Evolutionary conservation across 2,113 vertebrate species (phyloP), one percentile per base, ranked within the genome.

Genomic region (Takifugu bimaculatus): DNA sequence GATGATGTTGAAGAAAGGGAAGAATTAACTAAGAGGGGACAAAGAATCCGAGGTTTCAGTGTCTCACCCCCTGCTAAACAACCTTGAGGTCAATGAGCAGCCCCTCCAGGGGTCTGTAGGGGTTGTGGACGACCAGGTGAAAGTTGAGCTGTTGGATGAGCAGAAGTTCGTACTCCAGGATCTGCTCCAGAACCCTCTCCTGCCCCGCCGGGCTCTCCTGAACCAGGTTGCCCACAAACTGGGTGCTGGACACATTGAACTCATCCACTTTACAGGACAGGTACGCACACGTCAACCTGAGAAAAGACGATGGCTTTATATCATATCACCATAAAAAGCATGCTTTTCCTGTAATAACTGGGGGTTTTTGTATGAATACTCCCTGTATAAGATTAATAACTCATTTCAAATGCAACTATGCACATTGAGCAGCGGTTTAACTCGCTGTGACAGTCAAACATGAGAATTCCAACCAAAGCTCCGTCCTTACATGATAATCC

Each of bases 201-300:
- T 95, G 95, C 35, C 92, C 94, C 1, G 88, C 65, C 7, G 92
- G 90, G 13, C 85, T 95, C 83, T 99, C 96, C 56, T 92, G 93
- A 51, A 84, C 11, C 20, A 99, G 92, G 69, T 99, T 99, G 54
- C 92, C 94, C 69, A 96, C 94, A 77, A 99, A 99, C 70, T 99
- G 97, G 42, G 83, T 80, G 78, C 95, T 93, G 72, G 97, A 99
- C 9, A 99, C 96, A 32, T 99, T 99, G 83, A 99, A 99, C 87
- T 99, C 95, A 52, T 99, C 97, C 74, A 98, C 96, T 89, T 99
- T 99, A 77, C 97, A 99, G 32, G 96, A 92, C 71, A 99, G 85
- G 86, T 97, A 99, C 0, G 88, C 90, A 81, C 95, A 96, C 0
- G 94, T 98, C 50, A 98, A 84, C 96, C 97, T 99, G 81, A 26